Evolutionary conservation across 30 jellyfish, hydroid and myxozoan genomes (phyloP), one percentile per base, ranked within the genome.

Genomic region (Mastigias papua): DNA sequence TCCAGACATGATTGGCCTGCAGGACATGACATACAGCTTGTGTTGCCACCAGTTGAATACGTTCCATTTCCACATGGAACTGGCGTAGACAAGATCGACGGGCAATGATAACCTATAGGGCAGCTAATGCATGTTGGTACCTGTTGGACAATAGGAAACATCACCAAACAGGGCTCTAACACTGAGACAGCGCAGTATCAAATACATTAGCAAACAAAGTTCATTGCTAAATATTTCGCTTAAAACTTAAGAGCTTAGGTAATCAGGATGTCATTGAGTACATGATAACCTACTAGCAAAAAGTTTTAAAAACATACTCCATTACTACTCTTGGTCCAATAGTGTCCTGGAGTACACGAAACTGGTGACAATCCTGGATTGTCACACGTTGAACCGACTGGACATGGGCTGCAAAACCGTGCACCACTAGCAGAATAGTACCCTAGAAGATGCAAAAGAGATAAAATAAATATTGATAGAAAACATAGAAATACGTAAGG

Each of bases 1-100:
- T 93, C 97, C 1, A 87, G 91, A 73, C 98, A 93, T 42, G 97
- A 88, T 29, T 93, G 89, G 21, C 98, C 98, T 27, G 92, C 98
- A 15, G 97, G 98, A 73, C 98, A 93, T 8, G 78, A 73, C 34
- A 48, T 27, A 71, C 98, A 93, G 46, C 96, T 22, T 20, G 98
- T 77, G 82, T 93, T 93, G 8, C 94, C 97, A 26, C 98, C 98
- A 15, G 90, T 27, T 34, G 98, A 93, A 77, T 87, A 88, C 15
- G 93, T 81, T 27, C 98, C 98, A 35, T 69, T 68, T 34, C 77
- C 84, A 37, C 98, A 93, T 0, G 98, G 98, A 17, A 83, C 94
- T 1, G 98, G 98, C 13, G 97, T 92, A 11, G 81, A 70, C 27
- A 84, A 64, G 25, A 90, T 67, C 23, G 95, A 63, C 60, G 90